Base-by-base conservation (phyloP, 2,113 vertebrate species). In the Grammomys surdaster region DNA sequence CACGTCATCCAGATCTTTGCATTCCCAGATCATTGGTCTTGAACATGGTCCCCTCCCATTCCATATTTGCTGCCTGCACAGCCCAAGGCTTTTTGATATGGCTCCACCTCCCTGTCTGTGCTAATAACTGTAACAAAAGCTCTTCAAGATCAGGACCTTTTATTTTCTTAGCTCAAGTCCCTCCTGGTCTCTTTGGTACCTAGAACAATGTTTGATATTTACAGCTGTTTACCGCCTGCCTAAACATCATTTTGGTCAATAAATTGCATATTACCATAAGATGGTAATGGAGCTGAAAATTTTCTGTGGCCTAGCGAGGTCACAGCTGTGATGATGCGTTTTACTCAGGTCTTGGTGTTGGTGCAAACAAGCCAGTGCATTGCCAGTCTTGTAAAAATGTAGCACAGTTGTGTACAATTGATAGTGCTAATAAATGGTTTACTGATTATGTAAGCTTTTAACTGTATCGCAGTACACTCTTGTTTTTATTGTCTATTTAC, bases 311-410 rank as follows among this genome's bases (percentile, higher is more conserved):
- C 58, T 17, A 65, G 16, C 56, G 17, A 65, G 58, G 82, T 85
- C 60, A 65, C 40, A 43, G 82, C 82, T 85, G 82, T 85, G n/a
- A 65, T 46, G 40, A 31, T 85, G 40, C 46, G 58, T 85, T 46
- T 46, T 43, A 65, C 82, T 85, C 82, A 65, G 58, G 81, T 65
- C 81, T 65, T 65, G 81, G 48, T 78, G 76, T 78, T 54, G 76
- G 58, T 46, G 58, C 81, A 84, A 17, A 63, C 81, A 63, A 84
- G 58, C 58, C 81, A 84, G 58, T 63, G 58, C 43, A 26, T 85
- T 63, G n/a, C 82, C 36, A 85, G 40, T 43, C n/a, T 46, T 85
- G 82, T 85, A 65, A 85, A 85, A 85, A 85, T 65, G 58, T 85
- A 65, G 82, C 58, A 85, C 82, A 65, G 5, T 31, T 85, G 26